phyloP scores from a whole-genome alignment of 2,888 invertebrate genomes.

The Aleiodes alternator region DNA sequence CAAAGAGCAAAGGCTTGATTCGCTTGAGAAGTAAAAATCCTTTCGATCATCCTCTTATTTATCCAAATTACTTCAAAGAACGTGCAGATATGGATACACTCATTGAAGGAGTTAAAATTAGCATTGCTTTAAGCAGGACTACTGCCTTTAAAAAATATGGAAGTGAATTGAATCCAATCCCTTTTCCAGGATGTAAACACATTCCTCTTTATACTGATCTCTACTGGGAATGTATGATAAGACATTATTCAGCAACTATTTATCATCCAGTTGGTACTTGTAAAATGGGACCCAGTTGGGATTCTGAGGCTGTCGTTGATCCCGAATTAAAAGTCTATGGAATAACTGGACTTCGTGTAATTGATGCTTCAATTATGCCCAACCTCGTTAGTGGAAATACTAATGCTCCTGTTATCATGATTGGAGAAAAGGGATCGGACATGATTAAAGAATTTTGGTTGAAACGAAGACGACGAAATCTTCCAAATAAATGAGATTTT shows the following conservation, averaged over 20 bases:
- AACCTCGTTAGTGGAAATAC: constrained; percentile 90
- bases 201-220: constrained; percentile 83
- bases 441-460: constrained; percentile 91
- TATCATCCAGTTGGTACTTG: constrained; percentile 92
- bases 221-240: constrained; percentile 93
- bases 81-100: constrained; percentile 87
- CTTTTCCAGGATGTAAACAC: constrained; percentile 87
- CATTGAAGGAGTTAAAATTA: constrained; percentile 91
- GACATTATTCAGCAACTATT: constrained; percentile 86
- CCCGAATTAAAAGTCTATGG: constrained; percentile 88
- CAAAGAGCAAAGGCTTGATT: constrained; percentile 89
- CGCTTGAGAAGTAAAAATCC: constrained; percentile 90
- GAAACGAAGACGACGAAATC: constrained; percentile 75
- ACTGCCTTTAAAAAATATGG: constrained; percentile 85
- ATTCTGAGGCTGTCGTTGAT: constrained; percentile 89
- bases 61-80: constrained; percentile 93
- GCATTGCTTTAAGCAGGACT: constrained; percentile 87
- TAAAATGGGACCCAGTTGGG: constrained; percentile 94
- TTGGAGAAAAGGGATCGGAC: constrained; percentile 92
- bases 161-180: constrained; percentile 82
- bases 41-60: constrained; percentile 90
- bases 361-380: constrained; percentile 92
- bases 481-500: not conserved
- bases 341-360: constrained; percentile 85
- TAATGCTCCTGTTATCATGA: constrained; percentile 92